phyloP scores from a whole-genome alignment of 2,888 invertebrate species.

The Stenotaenia linearis region DNA sequence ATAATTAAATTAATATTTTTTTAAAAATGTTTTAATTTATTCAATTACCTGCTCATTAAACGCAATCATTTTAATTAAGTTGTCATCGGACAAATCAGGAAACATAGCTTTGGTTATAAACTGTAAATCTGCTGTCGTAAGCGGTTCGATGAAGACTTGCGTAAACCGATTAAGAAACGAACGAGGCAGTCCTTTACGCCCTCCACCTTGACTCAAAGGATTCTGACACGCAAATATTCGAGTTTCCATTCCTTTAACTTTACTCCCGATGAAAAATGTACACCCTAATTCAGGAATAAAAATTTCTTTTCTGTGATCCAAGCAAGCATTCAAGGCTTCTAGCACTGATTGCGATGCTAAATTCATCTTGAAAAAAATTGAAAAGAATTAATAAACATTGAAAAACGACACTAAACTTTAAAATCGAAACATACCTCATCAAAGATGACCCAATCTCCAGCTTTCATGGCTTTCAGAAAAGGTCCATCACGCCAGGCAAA shows the following conservation, averaged over 20 bases:
- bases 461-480: slow-evolving; percentile 81
- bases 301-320: slow-evolving; percentile 95
- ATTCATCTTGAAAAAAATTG: slow-evolving; percentile 60
- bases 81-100: slow-evolving; percentile 55
- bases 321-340: slow-evolving; percentile 95
- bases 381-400: not conserved
- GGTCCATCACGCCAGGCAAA: slow-evolving; percentile 98
- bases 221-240: slow-evolving; percentile 97
- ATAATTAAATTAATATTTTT: not conserved
- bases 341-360: slow-evolving; percentile 96
- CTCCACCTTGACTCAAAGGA: slow-evolving; percentile 91
- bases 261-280: slow-evolving; percentile 66
- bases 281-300: slow-evolving; percentile 89
- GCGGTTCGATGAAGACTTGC: slow-evolving; percentile 64
- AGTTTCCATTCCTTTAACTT: slow-evolving; percentile 55
- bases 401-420: not conserved
- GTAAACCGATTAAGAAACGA: slow-evolving; percentile 97
- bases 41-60: slow-evolving; percentile 61
- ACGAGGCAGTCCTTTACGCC: slow-evolving; percentile 87
- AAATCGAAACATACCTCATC: slow-evolving; percentile 63
- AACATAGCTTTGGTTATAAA: slow-evolving; percentile 64
- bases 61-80: slow-evolving; percentile 65
- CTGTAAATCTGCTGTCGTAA: slow-evolving; percentile 58
- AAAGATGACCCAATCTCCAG: slow-evolving; percentile 90
- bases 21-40: not conserved